These are phyloP conservation scores for Diadumene lineata DNA, from an alignment of 92 coral and sea anemone genomes.

Conservation along the genomic window DNA sequence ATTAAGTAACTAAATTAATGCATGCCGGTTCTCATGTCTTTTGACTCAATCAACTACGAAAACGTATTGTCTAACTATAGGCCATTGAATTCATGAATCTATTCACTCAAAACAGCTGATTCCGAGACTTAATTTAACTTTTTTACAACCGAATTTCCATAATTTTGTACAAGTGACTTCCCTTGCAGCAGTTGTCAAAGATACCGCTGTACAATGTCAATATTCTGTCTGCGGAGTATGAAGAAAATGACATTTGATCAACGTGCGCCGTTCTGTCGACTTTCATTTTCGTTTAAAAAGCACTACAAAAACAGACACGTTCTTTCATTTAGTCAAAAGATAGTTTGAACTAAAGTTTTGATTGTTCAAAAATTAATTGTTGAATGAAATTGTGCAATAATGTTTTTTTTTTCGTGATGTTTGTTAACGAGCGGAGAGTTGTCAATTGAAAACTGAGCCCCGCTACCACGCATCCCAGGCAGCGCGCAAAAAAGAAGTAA, in stretches of 20 bases:
- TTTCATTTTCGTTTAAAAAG: background rate
- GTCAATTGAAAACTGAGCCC: no score
- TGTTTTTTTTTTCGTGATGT: no score
- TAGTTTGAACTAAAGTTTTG: no score
- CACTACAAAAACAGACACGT: no score
- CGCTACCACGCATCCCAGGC: no score
- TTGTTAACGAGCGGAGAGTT: no score
- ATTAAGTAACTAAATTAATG: no score
- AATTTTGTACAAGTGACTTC: background rate
- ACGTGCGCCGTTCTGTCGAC: background rate
- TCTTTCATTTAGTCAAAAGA: no score
- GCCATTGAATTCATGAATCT: background rate
- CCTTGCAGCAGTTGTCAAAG: background rate
- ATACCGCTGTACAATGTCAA: background rate
- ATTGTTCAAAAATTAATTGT: no score
- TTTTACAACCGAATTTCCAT: background rate
- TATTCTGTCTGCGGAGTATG: background rate
- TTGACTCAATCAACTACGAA: background rate
- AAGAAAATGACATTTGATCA: background rate
- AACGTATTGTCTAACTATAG: conserved; percentile 4
- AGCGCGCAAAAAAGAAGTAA: no score
- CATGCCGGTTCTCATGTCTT: background rate
- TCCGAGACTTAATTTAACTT: background rate
- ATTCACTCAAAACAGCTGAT: background rate
- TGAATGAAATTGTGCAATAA: no score